Percentiles rank a stretch among this genome's conserved stretches.
Conservation (phyloP, 1,140 invertebrate genomes). For the Musca vetustissima region DNA sequence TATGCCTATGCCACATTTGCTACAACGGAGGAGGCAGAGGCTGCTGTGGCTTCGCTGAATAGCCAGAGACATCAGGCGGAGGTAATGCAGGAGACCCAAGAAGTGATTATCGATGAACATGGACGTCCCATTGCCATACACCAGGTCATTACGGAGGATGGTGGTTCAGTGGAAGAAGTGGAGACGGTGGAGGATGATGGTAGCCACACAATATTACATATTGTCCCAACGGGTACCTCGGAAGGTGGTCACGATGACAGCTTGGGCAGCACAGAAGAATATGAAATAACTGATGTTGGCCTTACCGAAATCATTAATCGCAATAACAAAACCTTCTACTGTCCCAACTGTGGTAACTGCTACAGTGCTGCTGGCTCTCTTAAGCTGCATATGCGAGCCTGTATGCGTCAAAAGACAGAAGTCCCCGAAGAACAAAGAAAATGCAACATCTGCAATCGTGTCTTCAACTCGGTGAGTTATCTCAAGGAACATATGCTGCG, state of each 20-base stretch:
- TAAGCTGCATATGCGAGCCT: slow-evolving; percentile 53
- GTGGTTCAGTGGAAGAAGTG: slow-evolving; percentile 48
- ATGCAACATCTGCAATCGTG: slow-evolving; percentile 49
- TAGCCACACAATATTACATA: slow-evolving; percentile 49
- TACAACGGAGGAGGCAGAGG: slow-evolving; percentile 43
- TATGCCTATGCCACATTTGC: slow-evolving; percentile 44
- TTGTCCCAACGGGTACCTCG: slow-evolving; percentile 36
- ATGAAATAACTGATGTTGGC: slow-evolving; percentile 38
- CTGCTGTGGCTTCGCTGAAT: slow-evolving; percentile 39
- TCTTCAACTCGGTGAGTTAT: slow-evolving; percentile 53
- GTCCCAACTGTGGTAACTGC: slow-evolving; percentile 52
- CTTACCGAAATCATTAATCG: background rate
- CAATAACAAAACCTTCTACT: slow-evolving; percentile 48
- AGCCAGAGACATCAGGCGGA: slow-evolving; percentile 37
- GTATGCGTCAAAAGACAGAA: slow-evolving; percentile 45
- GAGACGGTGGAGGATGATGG: slow-evolving; percentile 52
- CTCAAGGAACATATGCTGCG: slow-evolving; percentile 54
- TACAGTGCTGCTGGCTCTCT: slow-evolving; percentile 52
- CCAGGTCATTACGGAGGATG: slow-evolving; percentile 41
- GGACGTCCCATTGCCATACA: slow-evolving; percentile 48
- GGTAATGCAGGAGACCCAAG: slow-evolving; percentile 41
- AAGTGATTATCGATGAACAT: slow-evolving; percentile 53
- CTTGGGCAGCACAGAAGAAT: slow-evolving; percentile 26
- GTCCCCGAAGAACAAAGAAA: slow-evolving; percentile 47
- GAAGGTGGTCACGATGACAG: slow-evolving; percentile 35